Percentiles rank a stretch among this genome's conserved stretches.
phyloP scores from a whole-genome alignment of 2,888 invertebrate genomes.

The Drosophila buzzatii region DNA sequence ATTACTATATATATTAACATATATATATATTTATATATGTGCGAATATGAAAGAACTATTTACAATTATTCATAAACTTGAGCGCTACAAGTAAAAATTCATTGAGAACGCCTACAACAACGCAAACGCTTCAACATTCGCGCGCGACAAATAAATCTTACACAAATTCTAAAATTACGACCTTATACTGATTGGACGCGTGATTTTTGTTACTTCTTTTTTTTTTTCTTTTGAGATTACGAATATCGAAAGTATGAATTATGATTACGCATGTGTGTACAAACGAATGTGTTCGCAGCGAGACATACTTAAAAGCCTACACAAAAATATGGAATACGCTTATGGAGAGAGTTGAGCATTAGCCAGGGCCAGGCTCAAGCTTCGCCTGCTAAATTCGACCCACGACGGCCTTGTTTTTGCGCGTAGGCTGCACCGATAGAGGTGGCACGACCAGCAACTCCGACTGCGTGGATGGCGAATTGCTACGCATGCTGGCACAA shows the following conservation, averaged over 20 bases:
- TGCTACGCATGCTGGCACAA: slow-evolving; percentile 79
- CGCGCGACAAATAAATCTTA: slow-evolving; percentile 45
- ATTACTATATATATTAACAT: slow-evolving; percentile 23
- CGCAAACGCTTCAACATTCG: slow-evolving; percentile 72
- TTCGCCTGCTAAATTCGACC: slow-evolving; percentile 84
- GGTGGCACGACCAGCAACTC: slow-evolving; percentile 90
- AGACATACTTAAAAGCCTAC: slow-evolving; percentile 36
- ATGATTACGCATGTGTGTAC: slow-evolving; percentile 38
- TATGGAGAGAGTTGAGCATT: slow-evolving; percentile 28
- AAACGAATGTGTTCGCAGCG: slow-evolving; percentile 34
- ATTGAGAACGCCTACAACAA: slow-evolving; percentile 30
- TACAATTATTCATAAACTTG: slow-evolving; percentile 56
- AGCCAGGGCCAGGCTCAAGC: slow-evolving; percentile 15
- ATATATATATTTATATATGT: slow-evolving; percentile 16
- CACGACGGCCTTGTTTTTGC: slow-evolving; percentile 91
- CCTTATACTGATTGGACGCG: slow-evolving; percentile 60
- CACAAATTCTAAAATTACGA: slow-evolving; percentile 47
- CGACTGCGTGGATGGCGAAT: slow-evolving; percentile 85
- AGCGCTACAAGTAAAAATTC: slow-evolving; percentile 21
- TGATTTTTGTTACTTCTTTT: slow-evolving; percentile 9
- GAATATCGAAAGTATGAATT: slow-evolving; percentile 30
- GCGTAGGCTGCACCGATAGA: slow-evolving; percentile 93
- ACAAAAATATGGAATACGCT: slow-evolving; percentile 69
- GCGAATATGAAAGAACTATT: slow-evolving; percentile 53
- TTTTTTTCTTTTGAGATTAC: slow-evolving; percentile 36